A percentile compares a stretch with the other conserved stretches of the same genome.
Conservation (phyloP, 2,797 vertebrate genomes). For the Diplodus puntazzo region DNA sequence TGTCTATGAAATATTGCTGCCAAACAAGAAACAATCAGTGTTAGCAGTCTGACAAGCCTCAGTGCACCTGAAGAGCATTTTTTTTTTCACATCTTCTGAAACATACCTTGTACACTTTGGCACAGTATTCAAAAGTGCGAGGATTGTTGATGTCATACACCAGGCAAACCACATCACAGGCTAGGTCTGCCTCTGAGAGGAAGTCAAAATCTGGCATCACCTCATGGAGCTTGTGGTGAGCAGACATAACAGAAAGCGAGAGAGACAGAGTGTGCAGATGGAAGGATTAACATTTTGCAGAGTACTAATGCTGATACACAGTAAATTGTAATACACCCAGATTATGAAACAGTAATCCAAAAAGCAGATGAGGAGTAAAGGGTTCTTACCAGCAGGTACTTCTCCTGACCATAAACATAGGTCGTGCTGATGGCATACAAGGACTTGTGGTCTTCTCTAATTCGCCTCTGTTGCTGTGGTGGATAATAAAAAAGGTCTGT, state of each 20-base stretch:
- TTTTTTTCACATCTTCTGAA: neutral
- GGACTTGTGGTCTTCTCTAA: conserved; percentile 95
- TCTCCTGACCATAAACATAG: conserved; percentile 98
- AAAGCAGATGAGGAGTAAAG: conserved; percentile 15
- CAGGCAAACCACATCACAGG: conserved; percentile 96
- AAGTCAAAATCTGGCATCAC: conserved; percentile 92
- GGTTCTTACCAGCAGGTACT: conserved; percentile 94
- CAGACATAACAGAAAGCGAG: neutral
- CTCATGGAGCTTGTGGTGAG: conserved; percentile 89
- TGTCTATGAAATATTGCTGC: conserved; percentile 97
- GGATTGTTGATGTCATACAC: conserved; percentile 95
- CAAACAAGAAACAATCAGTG: conserved; percentile 19
- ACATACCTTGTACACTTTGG: conserved; percentile 95
- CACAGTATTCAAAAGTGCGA: conserved; percentile 95
- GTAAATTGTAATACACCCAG: conserved; percentile 2
- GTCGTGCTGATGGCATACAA: conserved; percentile 96
- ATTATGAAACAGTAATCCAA: conserved; percentile 46
- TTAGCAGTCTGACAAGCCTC: neutral
- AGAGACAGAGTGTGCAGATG: conserved; percentile 11
- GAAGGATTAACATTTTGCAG: conserved; percentile 25
- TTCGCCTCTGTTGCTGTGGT: conserved; percentile 90
- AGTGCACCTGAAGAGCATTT: neutral
- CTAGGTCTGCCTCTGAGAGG: conserved; percentile 89
- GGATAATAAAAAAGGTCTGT: conserved; percentile 17
- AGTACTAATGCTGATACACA: conserved; percentile 13